Conservation (phyloP, 1,140 invertebrate species). For the Nasonia vitripennis region DNA sequence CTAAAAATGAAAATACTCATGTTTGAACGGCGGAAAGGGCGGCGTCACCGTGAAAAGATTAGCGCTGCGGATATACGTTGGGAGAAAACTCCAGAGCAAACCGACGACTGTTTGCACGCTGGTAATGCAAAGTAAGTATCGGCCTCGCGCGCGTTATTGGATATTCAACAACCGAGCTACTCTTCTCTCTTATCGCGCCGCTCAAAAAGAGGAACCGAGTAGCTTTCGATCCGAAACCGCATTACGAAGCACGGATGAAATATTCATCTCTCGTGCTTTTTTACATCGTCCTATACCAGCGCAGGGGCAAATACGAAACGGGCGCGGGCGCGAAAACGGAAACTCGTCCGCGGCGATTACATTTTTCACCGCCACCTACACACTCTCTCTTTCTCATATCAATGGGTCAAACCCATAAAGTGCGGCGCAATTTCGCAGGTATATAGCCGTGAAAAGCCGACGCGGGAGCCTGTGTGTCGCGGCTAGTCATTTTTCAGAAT, state of each 20-base stretch:
- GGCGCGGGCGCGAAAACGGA: background rate
- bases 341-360: background rate
- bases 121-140: background rate
- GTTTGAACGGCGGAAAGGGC: no score
- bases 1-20: no score
- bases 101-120: background rate
- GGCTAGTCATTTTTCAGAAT: conserved; percentile 51
- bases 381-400: background rate
- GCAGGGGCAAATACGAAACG: background rate
- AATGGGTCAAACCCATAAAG: background rate
- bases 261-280: background rate
- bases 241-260: background rate
- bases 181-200: no score
- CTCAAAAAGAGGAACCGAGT: no score
- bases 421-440: background rate
- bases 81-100: background rate
- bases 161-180: no score
- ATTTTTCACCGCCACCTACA: background rate
- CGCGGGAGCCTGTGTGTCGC: no score
- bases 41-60: background rate
- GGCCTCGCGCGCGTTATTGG: background rate
- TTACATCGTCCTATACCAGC: background rate
- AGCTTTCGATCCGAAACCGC: no score
- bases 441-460: background rate
- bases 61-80: background rate